Evolutionary conservation across 2,888 invertebrate species (phyloP).

Genomic region (Xestoiulus laeticollis): DNA sequence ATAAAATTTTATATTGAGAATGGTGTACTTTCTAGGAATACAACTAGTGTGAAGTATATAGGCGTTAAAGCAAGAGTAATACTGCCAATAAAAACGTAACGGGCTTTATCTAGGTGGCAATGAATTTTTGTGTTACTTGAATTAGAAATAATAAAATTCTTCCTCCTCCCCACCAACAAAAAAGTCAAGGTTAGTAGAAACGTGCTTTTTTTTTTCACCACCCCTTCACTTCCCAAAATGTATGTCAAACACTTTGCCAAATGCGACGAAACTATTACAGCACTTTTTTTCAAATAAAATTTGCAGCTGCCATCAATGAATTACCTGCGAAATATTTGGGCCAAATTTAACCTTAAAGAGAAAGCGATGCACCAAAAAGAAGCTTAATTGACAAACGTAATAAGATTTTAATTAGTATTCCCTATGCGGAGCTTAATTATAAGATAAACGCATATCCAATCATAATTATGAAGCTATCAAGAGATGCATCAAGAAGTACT

Average conservation of each 20-base stretch:
- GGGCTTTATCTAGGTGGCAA: not conserved
- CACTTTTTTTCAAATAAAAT: not conserved
- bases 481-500: too few species aligned
- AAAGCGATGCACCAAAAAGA: not conserved
- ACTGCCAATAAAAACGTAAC: not conserved
- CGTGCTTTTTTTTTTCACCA: not conserved
- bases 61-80: not conserved
- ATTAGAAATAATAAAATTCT: not conserved
- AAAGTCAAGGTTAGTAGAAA: not conserved
- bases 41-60: not conserved
- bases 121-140: not conserved
- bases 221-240: not conserved
- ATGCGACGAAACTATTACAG: not conserved
- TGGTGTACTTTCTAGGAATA: not conserved
- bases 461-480: too few species aligned
- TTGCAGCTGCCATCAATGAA: not conserved
- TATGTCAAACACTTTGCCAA: constrained; percentile 16
- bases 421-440: not conserved
- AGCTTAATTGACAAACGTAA: not conserved
- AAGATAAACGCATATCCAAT: too few species aligned
- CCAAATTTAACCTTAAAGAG: not conserved
- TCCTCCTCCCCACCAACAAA: not conserved
- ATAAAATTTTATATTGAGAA: not conserved
- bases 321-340: not conserved
- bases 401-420: not conserved